Percentiles rank a stretch among this genome's conserved stretches.
Evolutionary conservation across 2,113 vertebrate genomes (phyloP).

Genomic region (Chitala chitala): DNA sequence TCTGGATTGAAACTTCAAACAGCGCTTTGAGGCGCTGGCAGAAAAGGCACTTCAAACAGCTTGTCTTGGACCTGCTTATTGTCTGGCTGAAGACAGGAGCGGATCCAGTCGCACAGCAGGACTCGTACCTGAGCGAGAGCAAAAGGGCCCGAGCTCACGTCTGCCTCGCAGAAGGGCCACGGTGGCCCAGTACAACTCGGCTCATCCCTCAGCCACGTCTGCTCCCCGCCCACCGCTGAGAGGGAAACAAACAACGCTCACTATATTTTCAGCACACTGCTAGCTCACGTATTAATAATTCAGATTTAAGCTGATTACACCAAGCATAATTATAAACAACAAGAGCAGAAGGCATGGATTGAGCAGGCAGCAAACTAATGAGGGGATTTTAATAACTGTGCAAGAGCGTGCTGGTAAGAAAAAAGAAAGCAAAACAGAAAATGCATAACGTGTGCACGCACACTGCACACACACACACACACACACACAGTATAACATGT

Average conservation of each 20-base stretch:
- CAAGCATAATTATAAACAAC: constrained; percentile 25
- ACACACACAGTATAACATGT: not conserved
- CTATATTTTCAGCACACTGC: not conserved
- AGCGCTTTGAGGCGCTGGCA: not conserved
- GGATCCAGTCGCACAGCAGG: not conserved
- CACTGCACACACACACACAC: not conserved
- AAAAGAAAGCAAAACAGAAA: not conserved
- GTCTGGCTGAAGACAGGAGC: not conserved
- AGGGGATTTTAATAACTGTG: not conserved
- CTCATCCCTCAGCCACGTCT: not conserved
- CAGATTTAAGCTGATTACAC: constrained; percentile 33
- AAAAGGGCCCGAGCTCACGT: not conserved
- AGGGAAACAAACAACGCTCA: no score
- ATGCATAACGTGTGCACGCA: not conserved
- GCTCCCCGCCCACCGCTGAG: not conserved
- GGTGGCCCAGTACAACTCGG: no score
- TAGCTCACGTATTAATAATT: constrained; percentile 27
- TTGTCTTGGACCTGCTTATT: not conserved
- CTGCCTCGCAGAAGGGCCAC: no score
- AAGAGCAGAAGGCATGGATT: not conserved
- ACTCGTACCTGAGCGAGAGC: not conserved
- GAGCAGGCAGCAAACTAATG: not conserved
- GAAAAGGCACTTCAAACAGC: constrained; percentile 19
- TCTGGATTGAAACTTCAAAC: not conserved
- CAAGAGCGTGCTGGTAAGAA: not conserved